Base-by-base conservation (phyloP, 2,113 vertebrate genomes). In the Pagrus major region DNA sequence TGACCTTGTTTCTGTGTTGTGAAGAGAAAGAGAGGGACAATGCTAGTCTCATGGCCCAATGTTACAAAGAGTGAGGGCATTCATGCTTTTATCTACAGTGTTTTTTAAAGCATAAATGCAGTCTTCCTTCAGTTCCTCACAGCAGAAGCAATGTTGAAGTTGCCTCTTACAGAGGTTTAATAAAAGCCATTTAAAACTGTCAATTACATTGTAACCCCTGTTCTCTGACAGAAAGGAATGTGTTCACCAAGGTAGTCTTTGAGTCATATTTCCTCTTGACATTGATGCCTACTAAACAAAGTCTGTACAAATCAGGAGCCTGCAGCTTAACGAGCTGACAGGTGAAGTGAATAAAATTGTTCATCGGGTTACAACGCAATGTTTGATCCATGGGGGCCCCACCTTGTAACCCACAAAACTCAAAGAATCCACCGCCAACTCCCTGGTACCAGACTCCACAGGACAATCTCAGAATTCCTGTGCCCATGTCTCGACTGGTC, bases 81-180 rank as follows among this genome's bases (percentile, higher is more conserved):
- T 69, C 51, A 68, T 58, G 31, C 29, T 58, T 78, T 74, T 35
- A 47, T 5, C 37, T 41, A 20, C 6, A 12, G 4, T 31, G 2
- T 58, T 69, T 68, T 23, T 46, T 20, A 67, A 66, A 75, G 66
- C 35, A 49, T 42, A 35, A 70, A 66, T 61, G 27, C n/a, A 55
- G 66, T 64, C 23, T 25, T 16, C 0, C 23, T 31, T 12, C 23
- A 42, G 21, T 47, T 37, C 11, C 52, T 20, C 58, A 31, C 11
- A 47, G 44, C 20, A 65, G 46, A 27, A 12, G 3, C 27, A 52
- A 59, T 27, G 12, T 67, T 16, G 18, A 18, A 47, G 25, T 12
- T 49, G 31, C 20, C 15, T 63, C 18, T 60, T 4, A 68, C 21
- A 37, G 16, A 41, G 39, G 39, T 29, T 33, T 0, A 44, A 44